phyloP scores from a whole-genome alignment of 2,797 vertebrate genomes.

The Macropus fuliginosus region DNA sequence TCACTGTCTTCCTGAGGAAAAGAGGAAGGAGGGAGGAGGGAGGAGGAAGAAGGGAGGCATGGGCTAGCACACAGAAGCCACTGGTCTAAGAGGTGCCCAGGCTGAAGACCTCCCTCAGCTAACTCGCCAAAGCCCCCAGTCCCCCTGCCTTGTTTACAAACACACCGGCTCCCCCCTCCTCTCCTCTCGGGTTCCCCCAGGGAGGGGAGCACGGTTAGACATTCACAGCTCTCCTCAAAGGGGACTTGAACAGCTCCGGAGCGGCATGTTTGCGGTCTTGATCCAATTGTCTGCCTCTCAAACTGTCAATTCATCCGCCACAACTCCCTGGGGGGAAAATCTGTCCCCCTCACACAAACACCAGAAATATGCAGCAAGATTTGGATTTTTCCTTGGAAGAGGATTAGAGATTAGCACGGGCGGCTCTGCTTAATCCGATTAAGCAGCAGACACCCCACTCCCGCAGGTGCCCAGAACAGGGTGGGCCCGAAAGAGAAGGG shows the following conservation, averaged over 20 bases:
- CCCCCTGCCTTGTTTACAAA: conserved; percentile 81
- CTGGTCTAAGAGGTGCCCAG: not conserved
- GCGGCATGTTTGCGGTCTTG: conserved; percentile 82
- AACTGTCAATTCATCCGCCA: conserved; percentile 76
- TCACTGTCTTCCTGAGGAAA: not conserved
- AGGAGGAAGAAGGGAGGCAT: not conserved
- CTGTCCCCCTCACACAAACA: conserved; percentile 65
- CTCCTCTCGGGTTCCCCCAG: conserved; percentile 77
- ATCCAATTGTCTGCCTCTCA: conserved; percentile 83
- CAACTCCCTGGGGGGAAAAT: conserved; percentile 68
- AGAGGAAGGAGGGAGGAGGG: no score
- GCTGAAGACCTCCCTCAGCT: not conserved
- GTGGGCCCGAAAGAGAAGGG: not conserved
- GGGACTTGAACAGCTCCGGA: conserved; percentile 85
- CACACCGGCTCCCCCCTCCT: conserved; percentile 80
- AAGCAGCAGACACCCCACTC: conserved; percentile 31
- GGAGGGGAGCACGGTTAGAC: conserved; percentile 81
- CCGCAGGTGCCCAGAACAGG: not conserved
- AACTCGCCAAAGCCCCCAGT: not conserved
- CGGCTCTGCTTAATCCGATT: conserved; percentile 8
- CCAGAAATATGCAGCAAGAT: conserved; percentile 60
- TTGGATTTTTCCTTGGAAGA: conserved; percentile 48
- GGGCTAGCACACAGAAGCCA: not conserved
- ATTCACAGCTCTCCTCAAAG: conserved; percentile 80
- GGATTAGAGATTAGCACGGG: not conserved